A percentile compares a stretch with the other conserved stretches of the same genome.
phyloP scores from a whole-genome alignment of 2,113 vertebrate species.

The Castor canadensis region DNA sequence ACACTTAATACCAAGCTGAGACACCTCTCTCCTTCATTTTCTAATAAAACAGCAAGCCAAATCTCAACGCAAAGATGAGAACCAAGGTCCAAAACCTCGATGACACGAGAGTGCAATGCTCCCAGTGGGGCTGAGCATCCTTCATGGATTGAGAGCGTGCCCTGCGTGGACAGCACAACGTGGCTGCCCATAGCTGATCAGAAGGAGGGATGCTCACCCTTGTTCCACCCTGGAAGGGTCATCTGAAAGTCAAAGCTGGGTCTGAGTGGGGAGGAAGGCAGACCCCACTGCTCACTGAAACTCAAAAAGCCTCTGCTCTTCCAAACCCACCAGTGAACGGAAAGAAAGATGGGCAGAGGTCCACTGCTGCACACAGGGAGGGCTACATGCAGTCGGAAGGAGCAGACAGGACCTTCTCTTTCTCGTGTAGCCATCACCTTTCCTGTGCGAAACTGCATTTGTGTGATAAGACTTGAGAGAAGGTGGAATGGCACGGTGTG shows the following conservation, averaged over 20 bases:
- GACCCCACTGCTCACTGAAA: not conserved
- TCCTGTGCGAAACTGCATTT: not conserved
- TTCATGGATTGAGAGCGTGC: not conserved
- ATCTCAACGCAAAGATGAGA: not conserved
- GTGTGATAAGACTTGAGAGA: conserved; percentile 27
- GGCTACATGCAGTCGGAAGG: not conserved
- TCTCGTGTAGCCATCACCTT: conserved; percentile 25
- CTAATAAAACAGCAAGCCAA: not conserved
- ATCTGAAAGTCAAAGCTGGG: not conserved
- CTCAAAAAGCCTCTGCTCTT: not conserved
- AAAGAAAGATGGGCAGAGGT: not conserved
- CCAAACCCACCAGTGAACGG: not conserved
- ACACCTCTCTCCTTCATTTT: not conserved
- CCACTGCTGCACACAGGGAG: not conserved
- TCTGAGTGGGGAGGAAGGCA: too few relatives aligned
- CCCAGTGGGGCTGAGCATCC: fast-evolving
- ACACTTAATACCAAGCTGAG: not conserved
- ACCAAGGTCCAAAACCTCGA: not conserved
- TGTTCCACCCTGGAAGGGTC: not conserved
- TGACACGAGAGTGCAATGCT: fast-evolving
- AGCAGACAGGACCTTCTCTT: conserved; percentile 25
- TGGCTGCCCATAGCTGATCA: fast-evolving
- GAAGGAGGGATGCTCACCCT: not conserved
- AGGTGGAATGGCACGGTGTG: conserved; percentile 61
- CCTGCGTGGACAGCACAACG: fast-evolving